phyloP scores from a whole-genome alignment of 2,113 vertebrate genomes.

The Syrmaticus mikado region DNA sequence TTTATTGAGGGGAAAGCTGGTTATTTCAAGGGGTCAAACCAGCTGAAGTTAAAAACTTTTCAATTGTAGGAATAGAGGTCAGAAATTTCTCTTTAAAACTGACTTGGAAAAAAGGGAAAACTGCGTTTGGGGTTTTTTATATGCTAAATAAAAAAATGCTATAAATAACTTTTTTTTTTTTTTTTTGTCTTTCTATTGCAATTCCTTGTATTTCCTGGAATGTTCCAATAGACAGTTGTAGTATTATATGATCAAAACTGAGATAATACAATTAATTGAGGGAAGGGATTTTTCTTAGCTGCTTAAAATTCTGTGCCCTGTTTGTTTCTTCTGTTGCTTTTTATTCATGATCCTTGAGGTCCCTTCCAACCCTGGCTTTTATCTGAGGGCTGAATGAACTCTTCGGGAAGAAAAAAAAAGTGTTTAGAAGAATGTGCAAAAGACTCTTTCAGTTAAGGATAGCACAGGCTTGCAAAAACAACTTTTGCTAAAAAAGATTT shows the following conservation, averaged over 20 bases:
- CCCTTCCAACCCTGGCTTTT: too few species aligned
- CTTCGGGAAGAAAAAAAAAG: fast-evolving
- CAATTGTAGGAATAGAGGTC: not conserved
- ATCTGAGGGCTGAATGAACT: constrained; percentile 6
- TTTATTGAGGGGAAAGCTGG: not conserved
- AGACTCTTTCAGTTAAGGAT: not conserved
- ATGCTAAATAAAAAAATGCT: not conserved
- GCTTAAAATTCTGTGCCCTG: constrained; percentile 48
- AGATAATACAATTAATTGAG: not conserved
- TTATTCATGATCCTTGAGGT: too few species aligned
- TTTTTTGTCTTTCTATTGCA: not conserved
- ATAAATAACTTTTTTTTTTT: not conserved
- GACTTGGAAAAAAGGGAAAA: not conserved
- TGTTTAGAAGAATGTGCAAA: not conserved
- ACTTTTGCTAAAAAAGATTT: not conserved
- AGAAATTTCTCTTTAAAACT: not conserved
- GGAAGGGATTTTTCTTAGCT: constrained; percentile 26
- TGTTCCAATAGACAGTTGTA: not conserved
- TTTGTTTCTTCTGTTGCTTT: constrained; percentile 28
- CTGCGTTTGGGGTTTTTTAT: not conserved
- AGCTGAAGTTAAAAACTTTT: not conserved
- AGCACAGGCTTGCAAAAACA: not conserved
- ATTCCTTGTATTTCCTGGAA: constrained; percentile 3
- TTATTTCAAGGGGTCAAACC: not conserved
- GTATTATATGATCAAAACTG: constrained; percentile 4